These are phyloP conservation scores for Bombylius discolor DNA, from an alignment of 2,888 invertebrate genomes.

Conservation along the genomic window DNA sequence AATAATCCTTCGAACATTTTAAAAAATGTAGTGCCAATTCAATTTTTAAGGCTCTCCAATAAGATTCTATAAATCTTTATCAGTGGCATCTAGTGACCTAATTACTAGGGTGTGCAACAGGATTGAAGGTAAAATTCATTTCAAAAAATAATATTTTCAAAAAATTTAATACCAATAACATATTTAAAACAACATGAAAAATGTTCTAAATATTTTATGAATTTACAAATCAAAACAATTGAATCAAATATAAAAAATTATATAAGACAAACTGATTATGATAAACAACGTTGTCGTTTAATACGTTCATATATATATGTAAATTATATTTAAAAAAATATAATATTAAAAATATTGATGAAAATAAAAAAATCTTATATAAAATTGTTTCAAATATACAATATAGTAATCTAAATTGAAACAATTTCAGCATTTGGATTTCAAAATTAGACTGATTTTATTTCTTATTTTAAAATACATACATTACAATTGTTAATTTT, in stretches of 20 bases:
- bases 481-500: no score
- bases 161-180: conserved; percentile 43
- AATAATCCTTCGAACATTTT: no score
- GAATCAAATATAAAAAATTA: conserved; percentile 52
- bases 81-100: no score
- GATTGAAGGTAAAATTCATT: no score
- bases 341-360: conserved; percentile 41
- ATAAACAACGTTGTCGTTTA: conserved; percentile 32
- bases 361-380: conserved; percentile 39
- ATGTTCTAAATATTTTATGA: conserved; percentile 53
- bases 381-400: conserved; percentile 38
- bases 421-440: no score
- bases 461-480: no score
- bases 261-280: conserved; percentile 22
- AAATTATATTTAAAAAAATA: conserved; percentile 46
- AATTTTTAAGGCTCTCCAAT: no score
- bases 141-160: conserved; percentile 49
- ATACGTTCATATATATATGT: conserved; percentile 41
- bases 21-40: no score
- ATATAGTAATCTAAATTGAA: no score
- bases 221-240: conserved; percentile 53
- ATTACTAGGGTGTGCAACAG: no score
- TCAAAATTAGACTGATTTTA: no score
- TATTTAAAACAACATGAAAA: conserved; percentile 53
- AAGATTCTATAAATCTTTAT: no score